Evolutionary conservation across 2,113 vertebrate species (phyloP), one percentile per base, ranked within the genome.

Genomic region (Aramus guarauna): DNA sequence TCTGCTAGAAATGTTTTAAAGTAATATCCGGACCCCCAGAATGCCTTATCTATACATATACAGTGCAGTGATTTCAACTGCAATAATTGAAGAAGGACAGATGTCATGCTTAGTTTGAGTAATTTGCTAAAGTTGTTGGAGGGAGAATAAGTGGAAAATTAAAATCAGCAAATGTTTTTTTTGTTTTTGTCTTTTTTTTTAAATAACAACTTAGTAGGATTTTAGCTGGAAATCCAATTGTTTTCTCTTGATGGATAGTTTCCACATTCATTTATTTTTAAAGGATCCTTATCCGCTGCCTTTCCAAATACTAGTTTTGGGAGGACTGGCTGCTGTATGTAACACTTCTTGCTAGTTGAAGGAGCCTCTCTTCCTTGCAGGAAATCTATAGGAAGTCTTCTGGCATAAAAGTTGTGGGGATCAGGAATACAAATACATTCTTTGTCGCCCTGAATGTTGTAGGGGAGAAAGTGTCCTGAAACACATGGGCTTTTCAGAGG

Each of bases 221-320:
- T 95, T 90, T 88, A 69, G 80, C 85, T 96, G 80, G 56, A 94
- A 94, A 78, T 83, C 52, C 34, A 58, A 9, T 95, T 87, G 30
- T 80, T 76, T 37, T 88, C 72, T 78, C 23, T 82, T 75, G 72
- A 74, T 69, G 62, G 27, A 78, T 94, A 69, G 68, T 69, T 88
- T 72, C 47, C 50, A 62, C 78, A 16, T 79, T 55, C 15, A 5
- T 73, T 91, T 96, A 41, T 85, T 83, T 91, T 88, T 79, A 58
- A 93, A 93, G 63, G 53, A 82, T 78, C 18, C 13, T 71, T 93
- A 39, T 94, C 74, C 48, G 17, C 78, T 94, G 89, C 67, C 81
- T 96, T 95, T 94, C 56, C 78, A 96, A 96, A 96, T 94, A 66
- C 60, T 96, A 86, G 92, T 85, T 93, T 96, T 95, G 88, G 41